Conservation (phyloP, 2,888 invertebrate genomes). For the Orthosia gracilis region DNA sequence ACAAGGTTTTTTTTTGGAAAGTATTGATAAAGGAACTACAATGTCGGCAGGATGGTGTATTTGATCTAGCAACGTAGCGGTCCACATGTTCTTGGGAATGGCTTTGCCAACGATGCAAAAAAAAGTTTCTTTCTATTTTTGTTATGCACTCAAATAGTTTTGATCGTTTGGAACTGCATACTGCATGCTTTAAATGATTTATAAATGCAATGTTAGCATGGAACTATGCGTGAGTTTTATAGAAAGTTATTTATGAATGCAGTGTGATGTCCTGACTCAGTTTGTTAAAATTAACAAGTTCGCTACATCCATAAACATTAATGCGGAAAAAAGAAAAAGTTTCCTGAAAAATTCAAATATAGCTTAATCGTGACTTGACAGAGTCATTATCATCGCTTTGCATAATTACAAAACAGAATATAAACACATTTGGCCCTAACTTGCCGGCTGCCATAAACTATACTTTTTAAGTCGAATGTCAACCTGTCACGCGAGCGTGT, state of each 20-base stretch:
- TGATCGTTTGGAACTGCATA: slow-evolving; percentile 73
- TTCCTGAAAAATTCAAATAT: slow-evolving; percentile 61
- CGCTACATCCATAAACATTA: slow-evolving; percentile 53
- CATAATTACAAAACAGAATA: slow-evolving; percentile 81
- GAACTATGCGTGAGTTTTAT: slow-evolving; percentile 20
- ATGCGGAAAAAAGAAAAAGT: slow-evolving; percentile 50
- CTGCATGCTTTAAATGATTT: slow-evolving; percentile 1
- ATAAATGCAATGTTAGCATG: background rate
- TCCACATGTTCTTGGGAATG: slow-evolving; percentile 90
- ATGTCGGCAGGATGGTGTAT: slow-evolving; percentile 90
- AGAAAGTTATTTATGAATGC: slow-evolving; percentile 40
- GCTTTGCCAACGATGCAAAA: slow-evolving; percentile 89
- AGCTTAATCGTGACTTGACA: slow-evolving; percentile 78
- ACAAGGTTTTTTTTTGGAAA: slow-evolving; percentile 82
- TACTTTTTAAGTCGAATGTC: slow-evolving; percentile 81
- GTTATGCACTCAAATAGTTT: slow-evolving; percentile 69
- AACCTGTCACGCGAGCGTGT: slow-evolving; percentile 82
- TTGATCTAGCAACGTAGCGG: slow-evolving; percentile 90
- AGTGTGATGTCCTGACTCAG: slow-evolving; percentile 53
- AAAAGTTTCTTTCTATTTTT: slow-evolving; percentile 82
- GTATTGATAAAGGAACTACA: slow-evolving; percentile 89
- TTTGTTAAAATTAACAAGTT: slow-evolving; percentile 57
- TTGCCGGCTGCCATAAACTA: slow-evolving; percentile 72
- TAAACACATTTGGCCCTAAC: slow-evolving; percentile 78
- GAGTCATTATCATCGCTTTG: slow-evolving; percentile 78